Percentiles rank a stretch among this genome's conserved stretches.
These are phyloP conservation scores for Spinus olivaceus DNA, from an alignment of 2,797 vertebrate species.

Conservation along the genomic window DNA sequence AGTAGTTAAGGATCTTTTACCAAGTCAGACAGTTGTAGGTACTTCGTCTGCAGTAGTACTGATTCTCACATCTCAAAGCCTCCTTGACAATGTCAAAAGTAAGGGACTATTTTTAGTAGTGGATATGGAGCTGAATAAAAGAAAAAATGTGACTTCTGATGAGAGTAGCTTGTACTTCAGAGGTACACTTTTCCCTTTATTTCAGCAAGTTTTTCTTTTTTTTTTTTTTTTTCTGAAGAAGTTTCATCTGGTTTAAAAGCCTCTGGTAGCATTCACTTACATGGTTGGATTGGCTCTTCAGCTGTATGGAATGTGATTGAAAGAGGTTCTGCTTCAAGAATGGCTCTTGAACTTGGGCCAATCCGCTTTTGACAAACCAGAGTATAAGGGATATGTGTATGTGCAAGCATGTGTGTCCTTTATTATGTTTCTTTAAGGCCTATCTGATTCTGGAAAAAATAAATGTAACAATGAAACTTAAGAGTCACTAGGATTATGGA, in stretches of 20 bases:
- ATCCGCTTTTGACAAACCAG: neutral
- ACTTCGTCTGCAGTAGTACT: neutral
- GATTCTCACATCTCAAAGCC: constrained; percentile 9
- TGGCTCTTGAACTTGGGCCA: constrained; percentile 15
- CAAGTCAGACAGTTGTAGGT: neutral
- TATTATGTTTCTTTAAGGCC: neutral
- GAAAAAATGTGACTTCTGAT: neutral
- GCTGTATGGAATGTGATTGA: constrained; percentile 30
- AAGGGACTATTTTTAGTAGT: neutral
- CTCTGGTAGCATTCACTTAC: constrained; percentile 1
- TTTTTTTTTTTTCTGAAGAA: neutral
- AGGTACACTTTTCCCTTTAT: neutral
- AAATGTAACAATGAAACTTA: neutral
- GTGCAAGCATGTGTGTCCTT: neutral
- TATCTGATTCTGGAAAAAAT: neutral
- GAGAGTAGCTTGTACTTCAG: neutral
- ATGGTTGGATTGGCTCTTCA: neutral
- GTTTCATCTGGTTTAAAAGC: constrained; percentile 27
- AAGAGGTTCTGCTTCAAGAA: constrained; percentile 43
- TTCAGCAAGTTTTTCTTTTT: neutral
- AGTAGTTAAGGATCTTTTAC: neutral
- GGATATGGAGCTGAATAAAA: neutral
- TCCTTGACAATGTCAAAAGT: neutral
- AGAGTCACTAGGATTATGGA: neutral
- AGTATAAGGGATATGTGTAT: neutral